Evolutionary conservation across 2,888 invertebrate species (phyloP).

Genomic region (Polyploca ridens): DNA sequence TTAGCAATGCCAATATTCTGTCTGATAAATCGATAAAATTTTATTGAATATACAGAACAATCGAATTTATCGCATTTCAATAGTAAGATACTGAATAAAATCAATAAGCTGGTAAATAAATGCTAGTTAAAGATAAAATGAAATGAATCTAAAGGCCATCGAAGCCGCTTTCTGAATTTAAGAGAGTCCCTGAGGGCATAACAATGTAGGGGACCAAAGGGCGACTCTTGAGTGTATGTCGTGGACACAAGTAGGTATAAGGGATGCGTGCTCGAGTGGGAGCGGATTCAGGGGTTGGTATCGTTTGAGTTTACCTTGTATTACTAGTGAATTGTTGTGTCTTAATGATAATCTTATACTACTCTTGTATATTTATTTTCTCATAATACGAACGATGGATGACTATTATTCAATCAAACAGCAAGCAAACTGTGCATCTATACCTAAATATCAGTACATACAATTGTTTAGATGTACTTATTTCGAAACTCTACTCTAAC

Average conservation of each 20-base stretch:
- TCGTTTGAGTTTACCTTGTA: background rate
- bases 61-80: background rate
- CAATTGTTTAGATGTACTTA: too few relatives aligned
- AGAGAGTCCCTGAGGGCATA: slow-evolving; percentile 19
- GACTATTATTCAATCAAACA: too few relatives aligned
- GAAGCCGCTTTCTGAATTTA: background rate
- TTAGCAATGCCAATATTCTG: slow-evolving; percentile 14
- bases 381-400: too few relatives aligned
- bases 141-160: background rate
- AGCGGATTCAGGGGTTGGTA: slow-evolving; percentile 29
- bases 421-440: too few relatives aligned
- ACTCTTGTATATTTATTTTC: too few relatives aligned
- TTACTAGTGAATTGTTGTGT: background rate
- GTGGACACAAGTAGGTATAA: slow-evolving; percentile 31
- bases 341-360: background rate
- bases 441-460: too few relatives aligned
- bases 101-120: background rate
- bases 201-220: slow-evolving; percentile 28
- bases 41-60: background rate
- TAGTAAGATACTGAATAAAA: background rate
- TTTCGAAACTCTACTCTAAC: background rate
- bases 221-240: slow-evolving; percentile 22
- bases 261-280: slow-evolving; percentile 62
- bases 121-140: background rate
- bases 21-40: slow-evolving; percentile 1